Conservation (phyloP, 1,140 invertebrate genomes). For the Zophobas morio region DNA sequence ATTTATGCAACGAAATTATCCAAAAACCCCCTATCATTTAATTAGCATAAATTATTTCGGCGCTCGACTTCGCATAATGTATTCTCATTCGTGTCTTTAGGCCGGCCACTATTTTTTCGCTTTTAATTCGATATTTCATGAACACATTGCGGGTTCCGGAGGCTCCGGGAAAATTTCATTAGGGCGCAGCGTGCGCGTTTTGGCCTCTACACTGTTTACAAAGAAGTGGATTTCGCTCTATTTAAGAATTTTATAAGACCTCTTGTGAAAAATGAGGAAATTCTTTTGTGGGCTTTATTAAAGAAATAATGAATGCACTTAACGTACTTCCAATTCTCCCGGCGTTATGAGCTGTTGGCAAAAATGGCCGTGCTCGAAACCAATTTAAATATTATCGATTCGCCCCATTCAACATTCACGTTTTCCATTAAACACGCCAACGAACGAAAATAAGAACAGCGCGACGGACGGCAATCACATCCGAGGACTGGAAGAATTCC, state of each 20-base stretch:
- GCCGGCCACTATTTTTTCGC: conserved; percentile 16
- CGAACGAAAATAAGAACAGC: conserved; percentile 27
- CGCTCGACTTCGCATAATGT: conserved; percentile 5
- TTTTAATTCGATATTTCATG: conserved; percentile 38
- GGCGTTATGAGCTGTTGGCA: conserved; percentile 37
- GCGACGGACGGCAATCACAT: conserved; percentile 22
- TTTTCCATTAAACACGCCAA: conserved; percentile 38
- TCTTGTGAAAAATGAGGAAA: conserved; percentile 40
- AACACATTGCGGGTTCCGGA: conserved; percentile 23
- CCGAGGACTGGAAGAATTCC: neutral
- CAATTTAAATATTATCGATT: conserved; percentile 42
- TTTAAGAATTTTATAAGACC: conserved; percentile 43
- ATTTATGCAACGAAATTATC: conserved; percentile 48
- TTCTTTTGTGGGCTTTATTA: conserved; percentile 42
- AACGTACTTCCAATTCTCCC: conserved; percentile 41
- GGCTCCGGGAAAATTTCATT: conserved; percentile 22
- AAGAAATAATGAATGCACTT: conserved; percentile 42
- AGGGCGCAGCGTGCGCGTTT: conserved; percentile 34
- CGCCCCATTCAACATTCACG: conserved; percentile 34
- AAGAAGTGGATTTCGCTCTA: conserved; percentile 40
- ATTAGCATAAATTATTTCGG: conserved; percentile 31
- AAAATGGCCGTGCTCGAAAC: conserved; percentile 40
- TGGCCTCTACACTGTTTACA: conserved; percentile 41
- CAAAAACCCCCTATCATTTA: conserved; percentile 35
- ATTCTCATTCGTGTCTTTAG: conserved; percentile 3